A percentile compares a stretch with the other conserved stretches of the same genome.
Evolutionary conservation across 2,113 vertebrate species (phyloP).

Genomic region (Turdus rufiventris): DNA sequence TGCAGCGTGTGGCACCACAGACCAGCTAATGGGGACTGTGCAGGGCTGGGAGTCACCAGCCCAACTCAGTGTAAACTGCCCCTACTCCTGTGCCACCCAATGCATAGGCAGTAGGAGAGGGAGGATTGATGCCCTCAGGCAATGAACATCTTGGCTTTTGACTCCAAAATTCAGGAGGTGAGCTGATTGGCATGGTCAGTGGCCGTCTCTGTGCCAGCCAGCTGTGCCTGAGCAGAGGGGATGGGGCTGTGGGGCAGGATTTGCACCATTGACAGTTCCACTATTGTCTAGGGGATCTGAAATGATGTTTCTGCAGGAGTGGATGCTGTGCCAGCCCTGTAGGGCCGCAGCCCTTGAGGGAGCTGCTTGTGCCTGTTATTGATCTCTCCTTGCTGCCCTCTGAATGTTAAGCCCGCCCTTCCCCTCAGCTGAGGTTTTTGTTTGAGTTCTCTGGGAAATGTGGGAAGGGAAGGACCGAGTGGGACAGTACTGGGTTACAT

Average conservation of each 20-base stretch:
- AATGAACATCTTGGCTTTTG: background rate
- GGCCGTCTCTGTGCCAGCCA: background rate
- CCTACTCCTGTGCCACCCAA: background rate
- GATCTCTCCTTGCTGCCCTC: background rate
- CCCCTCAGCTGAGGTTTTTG: background rate
- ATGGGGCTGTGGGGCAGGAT: background rate
- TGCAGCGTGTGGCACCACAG: background rate
- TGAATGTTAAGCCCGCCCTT: background rate
- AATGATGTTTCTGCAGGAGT: background rate
- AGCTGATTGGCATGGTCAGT: accelerated
- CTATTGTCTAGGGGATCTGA: background rate
- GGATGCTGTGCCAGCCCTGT: background rate
- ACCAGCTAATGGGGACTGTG: accelerated
- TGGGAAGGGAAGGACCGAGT: background rate
- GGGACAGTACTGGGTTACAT: background rate
- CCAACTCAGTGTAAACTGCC: background rate
- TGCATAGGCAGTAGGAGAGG: background rate
- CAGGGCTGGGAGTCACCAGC: accelerated
- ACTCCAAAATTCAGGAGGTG: accelerated
- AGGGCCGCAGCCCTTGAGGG: accelerated
- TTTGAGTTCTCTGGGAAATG: background rate
- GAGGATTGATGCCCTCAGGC: background rate
- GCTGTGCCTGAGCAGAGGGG: background rate
- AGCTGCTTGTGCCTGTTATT: background rate
- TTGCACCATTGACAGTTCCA: background rate